Base-by-base conservation (phyloP, 2,113 vertebrate genomes). In the Greenwoodochromis staneri region DNA sequence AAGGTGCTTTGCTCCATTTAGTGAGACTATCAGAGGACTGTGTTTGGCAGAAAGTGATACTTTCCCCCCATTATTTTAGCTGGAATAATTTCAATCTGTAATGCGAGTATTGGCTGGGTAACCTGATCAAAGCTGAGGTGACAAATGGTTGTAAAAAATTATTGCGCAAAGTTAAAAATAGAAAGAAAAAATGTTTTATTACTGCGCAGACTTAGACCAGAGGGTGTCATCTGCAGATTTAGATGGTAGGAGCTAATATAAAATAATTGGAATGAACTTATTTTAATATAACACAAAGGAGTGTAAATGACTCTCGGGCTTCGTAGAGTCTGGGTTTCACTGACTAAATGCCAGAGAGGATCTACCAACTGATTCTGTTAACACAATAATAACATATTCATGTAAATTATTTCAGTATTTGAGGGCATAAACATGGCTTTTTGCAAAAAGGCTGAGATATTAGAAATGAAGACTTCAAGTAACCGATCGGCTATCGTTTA, bases 1-100 rank as follows among this genome's bases (percentile, higher is more conserved):
- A 90, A 86, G 71, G 55, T 85, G 81, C 82, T 90, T 87, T 83
- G 69, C 76, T 90, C 78, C 38, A 13, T 85, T 92, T 92, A 87
- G 80, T 31, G 57, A 92, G 47, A 66, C 71, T 80, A 55, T 85
- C 49, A 85, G 17, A 84, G 61, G 55, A 82, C 81, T 88, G 31
- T 78, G 19, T 47, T 91, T 86, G 80, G 83, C 82, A 88, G 36
- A 86, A 36, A 29, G 47, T 29, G 49, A 66, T 63, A 73, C 40
- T 69, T 82, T 42, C 53, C 45, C 81, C 83, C 24, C 8, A 85
- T 85, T 84, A 69, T 59, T 59, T 86, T 83, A 42, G 82, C 81
- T 86, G 53, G 29, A 90, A 81, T 76, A 7, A 54, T 87, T 84
- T 85, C 69, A 78, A 69, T 73, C 61, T 78, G 59, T 89, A 81